These are phyloP conservation scores for Yponomeuta malinellus DNA, from an alignment of 2,888 invertebrate species.

Conservation along the genomic window DNA sequence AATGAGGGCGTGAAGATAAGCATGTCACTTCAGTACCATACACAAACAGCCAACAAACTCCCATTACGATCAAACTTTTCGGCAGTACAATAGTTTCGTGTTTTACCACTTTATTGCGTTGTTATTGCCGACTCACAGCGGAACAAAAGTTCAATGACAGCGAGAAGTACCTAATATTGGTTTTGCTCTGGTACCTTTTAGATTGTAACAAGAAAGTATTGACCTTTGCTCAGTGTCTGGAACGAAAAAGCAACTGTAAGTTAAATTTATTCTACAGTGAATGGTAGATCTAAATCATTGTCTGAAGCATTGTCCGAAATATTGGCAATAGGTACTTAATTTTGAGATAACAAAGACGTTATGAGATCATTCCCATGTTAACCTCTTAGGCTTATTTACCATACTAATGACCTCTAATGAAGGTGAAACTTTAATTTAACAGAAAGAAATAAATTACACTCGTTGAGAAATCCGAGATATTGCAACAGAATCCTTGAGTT, in stretches of 20 bases:
- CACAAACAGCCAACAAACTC: constrained; percentile 4
- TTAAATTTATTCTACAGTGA: background rate
- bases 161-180: background rate
- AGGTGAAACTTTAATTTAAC: constrained; percentile 7
- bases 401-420: constrained; percentile 9
- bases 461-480: background rate
- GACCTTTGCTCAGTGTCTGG: constrained; percentile 7
- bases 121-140: background rate
- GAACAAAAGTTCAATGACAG: constrained; percentile 11
- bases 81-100: background rate
- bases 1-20: too few relatives aligned
- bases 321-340: background rate
- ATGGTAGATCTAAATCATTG: background rate
- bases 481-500: background rate
- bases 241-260: background rate
- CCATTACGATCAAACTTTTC: background rate
- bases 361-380: background rate
- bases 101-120: constrained; percentile 4
- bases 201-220: constrained; percentile 11
- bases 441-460: background rate
- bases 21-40: background rate
- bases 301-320: background rate
- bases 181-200: constrained; percentile 7
- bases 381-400: background rate
- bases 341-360: background rate